Evolutionary conservation across 2,797 vertebrate genomes (phyloP), one percentile per base, ranked within the genome.

Genomic region (Anabas testudineus): DNA sequence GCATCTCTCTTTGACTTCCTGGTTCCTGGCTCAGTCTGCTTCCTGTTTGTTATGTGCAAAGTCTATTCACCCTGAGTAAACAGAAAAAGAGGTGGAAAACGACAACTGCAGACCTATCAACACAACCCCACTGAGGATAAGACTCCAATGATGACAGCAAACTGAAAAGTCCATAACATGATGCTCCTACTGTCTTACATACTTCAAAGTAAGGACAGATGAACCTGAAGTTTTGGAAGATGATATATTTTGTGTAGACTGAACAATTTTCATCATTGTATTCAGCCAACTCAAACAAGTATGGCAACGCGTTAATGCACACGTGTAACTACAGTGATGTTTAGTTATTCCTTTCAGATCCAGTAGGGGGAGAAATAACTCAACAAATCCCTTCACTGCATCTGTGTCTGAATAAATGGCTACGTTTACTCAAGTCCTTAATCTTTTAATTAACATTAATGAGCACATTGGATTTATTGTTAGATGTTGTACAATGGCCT

Each of bases 11-110:
- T 73, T 49, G 13, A 85, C 77, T 92, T 91, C 90, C 90, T 78
- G 28, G 6, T 84, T n/a, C n/a, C 68, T 64, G 67, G 49, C 72
- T 75, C 68, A 37, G 74, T 53, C 79, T 79, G 53, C 75, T 89
- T 94, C 92, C 91, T 92, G 91, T 93, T 93, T 92, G 78, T 78
- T 80, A 67, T 87, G 73, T 77, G 56, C 67, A 34, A 47, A 73
- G 70, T 45, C 37, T 63, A n/a, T 78, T 22, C 67, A 78, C 62
- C 62, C 83, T 78, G 83, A 80, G 78, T 84, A 82, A 90, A 89
- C 71, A 89, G 54, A 81, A 68, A 48, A 34, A 22, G 74, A 70
- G 16, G 22, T 18, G 47, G 53, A 54, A 36, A 78, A 78, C 48
- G 72, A 59, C 72, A 78, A 46, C 58, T 24, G 39, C 53, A 45